Evolutionary conservation across 2,113 vertebrate genomes (phyloP).

Genomic region (Micronycteris hirsuta): DNA sequence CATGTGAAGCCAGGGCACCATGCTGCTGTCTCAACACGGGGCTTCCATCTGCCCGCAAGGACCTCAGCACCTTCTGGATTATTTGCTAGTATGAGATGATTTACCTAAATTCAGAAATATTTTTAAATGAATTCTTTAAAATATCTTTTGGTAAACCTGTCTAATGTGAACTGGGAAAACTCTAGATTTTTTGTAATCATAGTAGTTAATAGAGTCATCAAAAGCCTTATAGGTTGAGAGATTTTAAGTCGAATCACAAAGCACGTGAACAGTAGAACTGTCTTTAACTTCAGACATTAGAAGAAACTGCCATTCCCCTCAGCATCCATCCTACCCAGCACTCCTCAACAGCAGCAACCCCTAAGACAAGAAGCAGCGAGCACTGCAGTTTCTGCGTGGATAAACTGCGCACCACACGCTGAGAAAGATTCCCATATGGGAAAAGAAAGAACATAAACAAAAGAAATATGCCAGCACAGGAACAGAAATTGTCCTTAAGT

Average conservation of each 20-base stretch:
- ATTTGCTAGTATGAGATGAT: neutral
- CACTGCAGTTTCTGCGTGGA: neutral
- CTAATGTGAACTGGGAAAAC: neutral
- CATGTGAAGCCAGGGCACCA: neutral
- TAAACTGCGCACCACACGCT: neutral
- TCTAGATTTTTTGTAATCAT: neutral
- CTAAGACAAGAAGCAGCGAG: neutral
- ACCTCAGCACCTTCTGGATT: neutral
- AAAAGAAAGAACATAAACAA: constrained; percentile 55
- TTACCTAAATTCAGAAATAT: neutral
- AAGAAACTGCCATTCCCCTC: neutral
- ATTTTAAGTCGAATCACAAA: neutral
- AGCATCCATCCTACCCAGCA: neutral
- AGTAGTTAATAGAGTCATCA: neutral
- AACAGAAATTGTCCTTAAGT: constrained; percentile 62
- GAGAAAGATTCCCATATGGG: constrained; percentile 42
- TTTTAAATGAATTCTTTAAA: neutral
- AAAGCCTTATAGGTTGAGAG: neutral
- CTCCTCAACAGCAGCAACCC: neutral
- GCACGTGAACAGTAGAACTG: neutral
- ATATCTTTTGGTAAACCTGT: neutral
- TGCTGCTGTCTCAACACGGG: neutral
- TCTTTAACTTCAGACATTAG: neutral
- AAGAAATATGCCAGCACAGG: constrained; percentile 47
- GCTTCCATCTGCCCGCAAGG: neutral